These are phyloP conservation scores for Micromesistius poutassou DNA, from an alignment of 2,797 vertebrate genomes.

Conservation along the genomic window DNA sequence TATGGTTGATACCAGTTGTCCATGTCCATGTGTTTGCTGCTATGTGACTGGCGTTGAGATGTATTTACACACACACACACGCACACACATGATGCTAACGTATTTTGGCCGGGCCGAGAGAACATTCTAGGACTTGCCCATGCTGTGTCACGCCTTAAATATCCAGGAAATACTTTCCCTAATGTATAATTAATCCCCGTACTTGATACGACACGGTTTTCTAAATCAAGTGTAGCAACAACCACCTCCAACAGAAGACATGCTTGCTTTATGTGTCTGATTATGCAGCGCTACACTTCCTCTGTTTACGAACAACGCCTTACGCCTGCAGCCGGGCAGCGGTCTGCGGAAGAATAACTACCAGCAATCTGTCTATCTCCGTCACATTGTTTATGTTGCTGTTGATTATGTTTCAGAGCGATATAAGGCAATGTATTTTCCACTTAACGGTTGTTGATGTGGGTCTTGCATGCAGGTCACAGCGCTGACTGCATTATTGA, in stretches of 20 bases:
- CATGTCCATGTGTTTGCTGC: not conserved
- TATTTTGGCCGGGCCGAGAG: not conserved
- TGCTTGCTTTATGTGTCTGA: not conserved
- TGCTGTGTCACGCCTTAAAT: slow-evolving; percentile 7
- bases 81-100: not conserved
- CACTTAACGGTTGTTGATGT: not conserved
- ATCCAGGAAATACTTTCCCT: slow-evolving; percentile 5
- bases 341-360: not conserved
- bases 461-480: not conserved
- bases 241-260: not conserved
- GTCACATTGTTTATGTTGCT: not conserved
- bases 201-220: not conserved
- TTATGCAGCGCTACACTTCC: not conserved
- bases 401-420: not conserved
- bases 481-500: not conserved
- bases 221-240: slow-evolving; percentile 6
- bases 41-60: not conserved
- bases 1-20: not conserved
- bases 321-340: not conserved
- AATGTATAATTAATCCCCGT: not conserved
- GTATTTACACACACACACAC: slow-evolving; percentile 2
- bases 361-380: not conserved
- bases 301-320: not conserved
- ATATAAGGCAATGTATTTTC: not conserved
- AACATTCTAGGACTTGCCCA: not conserved